Percentiles rank a stretch among this genome's conserved stretches.
These are phyloP conservation scores for Apantesis nais DNA, from an alignment of 2,888 invertebrate species.

Conservation along the genomic window DNA sequence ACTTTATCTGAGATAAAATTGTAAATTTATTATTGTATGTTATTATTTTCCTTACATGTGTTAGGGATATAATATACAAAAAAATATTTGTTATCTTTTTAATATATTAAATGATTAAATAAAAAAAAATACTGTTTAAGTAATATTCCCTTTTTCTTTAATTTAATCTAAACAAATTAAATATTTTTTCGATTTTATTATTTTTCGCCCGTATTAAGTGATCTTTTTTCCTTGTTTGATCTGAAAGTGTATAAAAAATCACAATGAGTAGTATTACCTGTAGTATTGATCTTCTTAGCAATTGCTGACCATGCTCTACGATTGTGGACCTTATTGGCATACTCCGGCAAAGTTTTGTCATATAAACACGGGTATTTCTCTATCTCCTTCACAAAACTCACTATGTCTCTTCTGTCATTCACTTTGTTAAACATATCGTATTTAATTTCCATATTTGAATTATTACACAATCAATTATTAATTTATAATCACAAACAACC, in stretches of 20 bases:
- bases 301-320: conserved; percentile 45
- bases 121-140: neutral
- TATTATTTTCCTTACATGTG: neutral
- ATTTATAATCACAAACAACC: conserved; percentile 21
- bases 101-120: no score
- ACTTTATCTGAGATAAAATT: no score
- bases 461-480: neutral
- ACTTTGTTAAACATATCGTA: conserved; percentile 41
- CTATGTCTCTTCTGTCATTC: conserved; percentile 46
- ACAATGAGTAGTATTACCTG: conserved; percentile 23
- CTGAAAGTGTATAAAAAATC: neutral
- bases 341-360: conserved; percentile 47
- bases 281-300: conserved; percentile 42
- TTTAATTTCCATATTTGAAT: conserved; percentile 36
- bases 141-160: neutral
- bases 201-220: neutral
- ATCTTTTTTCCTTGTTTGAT: neutral
- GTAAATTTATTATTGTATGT: neutral
- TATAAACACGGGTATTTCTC: conserved; percentile 53
- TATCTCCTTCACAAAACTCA: conserved; percentile 52
- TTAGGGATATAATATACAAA: no score
- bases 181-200: neutral
- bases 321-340: conserved; percentile 48
- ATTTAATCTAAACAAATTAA: neutral
- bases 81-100: no score